Conservation (phyloP, 2,888 invertebrate species). For the Andrena dorsata region DNA sequence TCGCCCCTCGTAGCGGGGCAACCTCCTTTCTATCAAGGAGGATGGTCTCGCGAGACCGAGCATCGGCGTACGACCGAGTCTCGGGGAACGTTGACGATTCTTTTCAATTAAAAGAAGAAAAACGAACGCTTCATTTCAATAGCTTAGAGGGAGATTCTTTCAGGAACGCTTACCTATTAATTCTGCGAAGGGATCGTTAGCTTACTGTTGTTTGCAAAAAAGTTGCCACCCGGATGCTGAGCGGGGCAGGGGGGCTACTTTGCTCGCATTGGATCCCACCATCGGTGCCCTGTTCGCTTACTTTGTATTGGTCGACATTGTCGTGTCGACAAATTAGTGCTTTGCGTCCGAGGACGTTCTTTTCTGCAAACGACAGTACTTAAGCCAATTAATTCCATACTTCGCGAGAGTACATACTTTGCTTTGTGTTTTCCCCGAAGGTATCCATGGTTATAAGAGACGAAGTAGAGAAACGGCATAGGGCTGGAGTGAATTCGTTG, state of each 20-base stretch:
- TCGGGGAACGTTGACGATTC: background rate
- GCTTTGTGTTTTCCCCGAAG: constrained; percentile 85
- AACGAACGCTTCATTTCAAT: no score
- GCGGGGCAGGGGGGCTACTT: no score
- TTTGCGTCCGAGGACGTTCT: no score
- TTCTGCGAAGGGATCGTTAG: background rate
- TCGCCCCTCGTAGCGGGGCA: background rate
- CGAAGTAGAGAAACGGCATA: constrained; percentile 96
- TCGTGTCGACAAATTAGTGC: no score
- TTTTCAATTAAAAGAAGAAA: background rate
- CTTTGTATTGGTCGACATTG: no score
- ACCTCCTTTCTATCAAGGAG: background rate
- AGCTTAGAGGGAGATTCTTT: background rate
- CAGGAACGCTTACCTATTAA: background rate
- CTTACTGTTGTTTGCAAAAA: no score
- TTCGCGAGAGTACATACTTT: no score
- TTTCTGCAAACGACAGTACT: no score
- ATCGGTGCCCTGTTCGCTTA: no score
- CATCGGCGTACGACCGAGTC: background rate
- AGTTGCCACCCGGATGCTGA: no score
- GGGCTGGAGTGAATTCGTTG: constrained; percentile 98
- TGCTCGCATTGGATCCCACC: no score
- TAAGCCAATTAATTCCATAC: background rate
- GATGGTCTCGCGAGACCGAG: background rate
- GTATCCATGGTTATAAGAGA: constrained; percentile 99